Base-by-base conservation (phyloP, 2,888 invertebrate species). In the Torymus aiolomorphi region DNA sequence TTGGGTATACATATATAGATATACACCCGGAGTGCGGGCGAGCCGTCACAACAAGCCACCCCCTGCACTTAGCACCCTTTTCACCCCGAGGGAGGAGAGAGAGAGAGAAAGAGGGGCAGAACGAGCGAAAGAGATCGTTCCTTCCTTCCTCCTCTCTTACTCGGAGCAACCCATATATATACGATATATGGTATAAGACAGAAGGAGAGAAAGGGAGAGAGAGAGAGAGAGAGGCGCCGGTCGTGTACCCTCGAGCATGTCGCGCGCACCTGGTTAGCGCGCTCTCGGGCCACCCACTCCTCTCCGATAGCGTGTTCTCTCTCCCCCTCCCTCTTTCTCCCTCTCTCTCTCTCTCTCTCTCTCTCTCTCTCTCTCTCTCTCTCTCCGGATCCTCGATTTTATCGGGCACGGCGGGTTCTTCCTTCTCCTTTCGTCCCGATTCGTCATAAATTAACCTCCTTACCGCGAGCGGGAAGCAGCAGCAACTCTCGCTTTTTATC, bases 351-450 rank as follows among this genome's bases (percentile, higher is more conserved):
- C 71, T 61, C 72, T 56, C 69, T 67, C 80, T 74, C 82, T 67
- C 80, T 74, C 84, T 83, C 86, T 85, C 85, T 67, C 80, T 74
- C 84, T 83, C 86, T 85, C 85, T 82, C 71, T 61, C 72, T 56
- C 69, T 67, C 80, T 74, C 82, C 83, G 72, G 83, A 31, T 31
- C 31, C 83, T 83, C 84, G 85, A 85, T 87, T 84, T 87, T 87
- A 86, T 86, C 86, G 84, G 31, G 31, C 31, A 31, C 31, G 31
- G 31, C 31, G 31, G 31, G 69, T 81, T 85, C 69, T 67, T 49
- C 83, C 82, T 83, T 63, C 79, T 83, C 82, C 81, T 85, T 86
- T 83, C 83, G 82, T 80, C 83, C 85, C 83, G 85, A 82, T 86
- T 86, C 82, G 78, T 82, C 82, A 74, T 80, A 81, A 83, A 81